A percentile compares a stretch with the other conserved stretches of the same genome.
These are phyloP conservation scores for Geopemphigus sp. DNA, from an alignment of 1,140 invertebrate species.

Conservation along the genomic window DNA sequence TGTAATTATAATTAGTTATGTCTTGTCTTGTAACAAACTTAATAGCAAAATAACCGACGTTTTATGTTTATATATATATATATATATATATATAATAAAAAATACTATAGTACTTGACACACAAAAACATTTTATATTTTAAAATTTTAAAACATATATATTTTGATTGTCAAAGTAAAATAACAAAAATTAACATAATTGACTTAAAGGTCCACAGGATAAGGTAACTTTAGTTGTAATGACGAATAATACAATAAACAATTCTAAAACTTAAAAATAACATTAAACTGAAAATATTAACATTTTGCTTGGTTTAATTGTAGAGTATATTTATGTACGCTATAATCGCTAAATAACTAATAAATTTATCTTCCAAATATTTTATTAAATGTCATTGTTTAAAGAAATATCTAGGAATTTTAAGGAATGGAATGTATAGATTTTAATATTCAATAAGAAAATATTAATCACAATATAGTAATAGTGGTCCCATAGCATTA, in stretches of 20 bases:
- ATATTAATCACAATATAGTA: background rate
- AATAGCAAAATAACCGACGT: background rate
- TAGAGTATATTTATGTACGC: background rate
- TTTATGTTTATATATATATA: background rate
- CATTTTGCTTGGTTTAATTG: background rate
- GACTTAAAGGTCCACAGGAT: conserved; percentile 20
- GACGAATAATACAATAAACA: conserved; percentile 1
- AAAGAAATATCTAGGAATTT: background rate
- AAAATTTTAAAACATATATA: background rate
- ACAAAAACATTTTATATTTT: background rate
- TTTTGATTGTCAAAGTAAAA: conserved; percentile 36
- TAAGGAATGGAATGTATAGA: background rate
- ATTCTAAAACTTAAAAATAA: background rate
- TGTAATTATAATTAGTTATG: background rate
- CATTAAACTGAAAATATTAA: background rate
- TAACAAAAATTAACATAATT: conserved; percentile 33
- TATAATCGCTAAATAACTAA: too few species aligned
- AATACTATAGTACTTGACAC: background rate
- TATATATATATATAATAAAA: too few species aligned
- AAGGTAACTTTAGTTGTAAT: conserved; percentile 10
- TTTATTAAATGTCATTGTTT: background rate
- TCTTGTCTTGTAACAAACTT: background rate
- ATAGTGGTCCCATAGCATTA: background rate
- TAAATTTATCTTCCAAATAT: background rate
- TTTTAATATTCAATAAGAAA: background rate